phyloP scores from a whole-genome alignment of 2,888 invertebrate genomes.

The Drosophila setosimentum region DNA sequence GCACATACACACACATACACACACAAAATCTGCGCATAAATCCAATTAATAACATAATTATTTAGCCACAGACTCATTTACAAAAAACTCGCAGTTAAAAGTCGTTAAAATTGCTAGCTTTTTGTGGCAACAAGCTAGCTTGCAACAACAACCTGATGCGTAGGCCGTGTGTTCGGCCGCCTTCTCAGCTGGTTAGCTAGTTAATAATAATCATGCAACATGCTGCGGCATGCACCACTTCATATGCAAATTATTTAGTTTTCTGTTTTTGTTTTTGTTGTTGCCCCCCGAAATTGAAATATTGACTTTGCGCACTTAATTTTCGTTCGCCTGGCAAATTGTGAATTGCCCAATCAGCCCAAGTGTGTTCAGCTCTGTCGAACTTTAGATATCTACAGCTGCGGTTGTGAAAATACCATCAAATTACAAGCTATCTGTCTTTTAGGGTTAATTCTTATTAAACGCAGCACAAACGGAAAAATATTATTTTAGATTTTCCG shows the following conservation, averaged over 20 bases:
- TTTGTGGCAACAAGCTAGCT: slow-evolving; percentile 19
- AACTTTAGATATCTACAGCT: slow-evolving; percentile 11
- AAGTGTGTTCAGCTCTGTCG: slow-evolving; percentile 16
- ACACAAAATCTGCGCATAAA: slow-evolving; percentile 63
- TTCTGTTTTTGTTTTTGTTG: slow-evolving; percentile 8
- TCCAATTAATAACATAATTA: slow-evolving; percentile 79
- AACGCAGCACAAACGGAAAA: background rate
- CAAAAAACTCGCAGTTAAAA: slow-evolving; percentile 48
- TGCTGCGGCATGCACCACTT: slow-evolving; percentile 51
- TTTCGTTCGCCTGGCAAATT: slow-evolving; percentile 72
- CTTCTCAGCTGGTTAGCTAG: slow-evolving; percentile 52
- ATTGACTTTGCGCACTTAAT: slow-evolving; percentile 80
- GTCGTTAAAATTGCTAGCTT: slow-evolving; percentile 37
- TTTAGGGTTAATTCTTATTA: background rate
- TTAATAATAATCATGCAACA: slow-evolving; percentile 55
- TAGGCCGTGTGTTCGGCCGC: slow-evolving; percentile 36
- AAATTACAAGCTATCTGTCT: background rate
- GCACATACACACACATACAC: slow-evolving; percentile 24
- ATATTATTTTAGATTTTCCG: background rate
- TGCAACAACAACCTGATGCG: slow-evolving; percentile 51
- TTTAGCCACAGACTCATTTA: slow-evolving; percentile 62
- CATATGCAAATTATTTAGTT: slow-evolving; percentile 68
- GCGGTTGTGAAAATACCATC: background rate
- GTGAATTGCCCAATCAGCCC: slow-evolving; percentile 74
- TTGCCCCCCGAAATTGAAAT: slow-evolving; percentile 68